Evolutionary conservation across 2,888 invertebrate genomes (phyloP), one percentile per base, ranked within the genome.

Genomic region (Phortica okadai): DNA sequence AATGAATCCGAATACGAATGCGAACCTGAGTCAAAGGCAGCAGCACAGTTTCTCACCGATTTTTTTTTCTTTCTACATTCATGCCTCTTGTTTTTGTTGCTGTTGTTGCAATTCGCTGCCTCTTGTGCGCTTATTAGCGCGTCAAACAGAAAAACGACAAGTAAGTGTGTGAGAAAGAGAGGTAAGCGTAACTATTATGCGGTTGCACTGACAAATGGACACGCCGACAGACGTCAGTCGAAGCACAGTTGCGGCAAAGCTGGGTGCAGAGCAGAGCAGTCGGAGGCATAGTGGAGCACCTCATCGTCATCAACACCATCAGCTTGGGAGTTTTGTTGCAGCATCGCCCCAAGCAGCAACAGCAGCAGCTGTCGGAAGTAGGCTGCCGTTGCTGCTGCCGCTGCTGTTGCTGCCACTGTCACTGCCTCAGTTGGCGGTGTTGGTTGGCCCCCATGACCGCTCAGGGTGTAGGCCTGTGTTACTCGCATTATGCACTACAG

Each of bases 51-150:
- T 85, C 87, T 84, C 85, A 85, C 86, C 85, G 84, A 82, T 67
- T 70, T 70, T 70, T 21, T 25, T 6, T 10, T 16, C 2, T n/a
- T 42, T 67, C 14, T 16, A 16, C 14, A 10, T 67, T 44, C n/a
- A 14, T 67, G 67, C 67, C 7, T 58, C 21, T 21, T 10, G 14
- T 58, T 21, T 16, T 6, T n/a, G n/a, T 58, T 66, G 41, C 41
- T 56, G 59, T n/a, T 45, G 54, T 14, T 72, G 25, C 54, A 54
- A 25, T 11, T 25, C 2, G 42, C 58, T 62, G 59, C 59, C 25
- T 62, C 56, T 72, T 54, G 54, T 80, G 87, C 85, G 85, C 85
- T 86, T 85, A 86, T 85, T 85, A 85, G 82, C 87, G 86, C 86
- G 84, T 85, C 85, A 86, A 83, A 62, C 84, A 78, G n/a, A 74